Percentiles rank a stretch among this genome's conserved stretches.
Evolutionary conservation across 2,888 invertebrate species (phyloP).

Genomic region (Xylophagus ater): DNA sequence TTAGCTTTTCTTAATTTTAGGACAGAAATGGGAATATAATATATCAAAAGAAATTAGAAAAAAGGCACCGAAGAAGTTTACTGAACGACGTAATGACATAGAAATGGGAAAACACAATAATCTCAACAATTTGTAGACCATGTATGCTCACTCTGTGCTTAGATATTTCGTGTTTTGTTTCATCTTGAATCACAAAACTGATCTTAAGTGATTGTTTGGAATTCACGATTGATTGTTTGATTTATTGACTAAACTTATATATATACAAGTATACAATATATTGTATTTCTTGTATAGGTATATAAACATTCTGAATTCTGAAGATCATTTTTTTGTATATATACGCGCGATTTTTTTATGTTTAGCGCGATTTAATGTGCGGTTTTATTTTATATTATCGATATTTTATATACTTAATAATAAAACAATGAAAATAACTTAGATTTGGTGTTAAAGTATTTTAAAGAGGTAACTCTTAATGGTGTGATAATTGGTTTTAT

Average conservation of each 20-base stretch:
- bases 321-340: too few species aligned
- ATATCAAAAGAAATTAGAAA: too few species aligned
- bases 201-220: conserved; percentile 30
- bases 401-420: too few species aligned
- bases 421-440: not conserved
- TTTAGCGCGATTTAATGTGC: too few species aligned
- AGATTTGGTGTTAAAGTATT: not conserved
- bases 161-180: conserved; percentile 15
- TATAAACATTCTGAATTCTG: not conserved
- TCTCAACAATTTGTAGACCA: conserved; percentile 16
- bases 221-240: conserved; percentile 38
- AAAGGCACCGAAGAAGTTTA: too few species aligned
- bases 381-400: too few species aligned
- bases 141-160: conserved; percentile 17
- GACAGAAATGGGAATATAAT: too few species aligned
- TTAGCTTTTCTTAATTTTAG: too few species aligned
- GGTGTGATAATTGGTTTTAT: not conserved
- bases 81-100: not conserved
- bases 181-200: conserved; percentile 10
- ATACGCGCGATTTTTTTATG: too few species aligned
- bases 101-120: too few species aligned
- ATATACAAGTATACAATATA: conserved; percentile 8
- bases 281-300: conserved; percentile 1
- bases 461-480: too few species aligned
- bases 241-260: conserved; percentile 25